These are phyloP conservation scores for Sarcophilus harrisii DNA, from an alignment of 2,797 vertebrate genomes.

Conservation along the genomic window DNA sequence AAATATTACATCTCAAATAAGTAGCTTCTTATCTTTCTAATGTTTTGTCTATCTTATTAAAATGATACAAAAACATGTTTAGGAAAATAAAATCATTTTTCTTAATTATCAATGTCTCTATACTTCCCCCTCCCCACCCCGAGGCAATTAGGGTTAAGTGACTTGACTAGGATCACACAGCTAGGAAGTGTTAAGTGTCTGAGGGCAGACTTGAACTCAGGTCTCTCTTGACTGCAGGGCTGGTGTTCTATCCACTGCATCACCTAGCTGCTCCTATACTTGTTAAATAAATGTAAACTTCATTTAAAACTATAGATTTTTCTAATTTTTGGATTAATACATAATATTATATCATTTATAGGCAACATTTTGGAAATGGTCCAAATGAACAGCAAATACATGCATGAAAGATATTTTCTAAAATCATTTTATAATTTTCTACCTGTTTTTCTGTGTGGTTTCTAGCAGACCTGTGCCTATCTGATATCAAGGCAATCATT, in stretches of 20 bases:
- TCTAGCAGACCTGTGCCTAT: no score
- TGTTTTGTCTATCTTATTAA: not conserved
- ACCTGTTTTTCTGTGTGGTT: not conserved
- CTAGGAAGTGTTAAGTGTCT: no score
- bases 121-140: no score
- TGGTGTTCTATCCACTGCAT: no score
- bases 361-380: not conserved
- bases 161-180: no score
- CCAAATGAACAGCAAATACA: not conserved
- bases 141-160: no score
- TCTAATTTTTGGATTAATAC: not conserved
- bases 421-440: not conserved
- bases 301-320: not conserved
- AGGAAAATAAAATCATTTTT: not conserved
- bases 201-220: no score
- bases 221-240: no score
- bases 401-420: not conserved
- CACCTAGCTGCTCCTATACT: not conserved
- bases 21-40: slow-evolving; percentile 5
- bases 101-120: slow-evolving; percentile 8
- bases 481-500: not conserved
- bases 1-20: not conserved
- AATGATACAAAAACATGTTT: not conserved
- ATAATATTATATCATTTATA: not conserved
- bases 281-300: slow-evolving; percentile 1